These are phyloP conservation scores for Drosophila ercepeae DNA, from an alignment of 1,140 invertebrate species.

Conservation along the genomic window DNA sequence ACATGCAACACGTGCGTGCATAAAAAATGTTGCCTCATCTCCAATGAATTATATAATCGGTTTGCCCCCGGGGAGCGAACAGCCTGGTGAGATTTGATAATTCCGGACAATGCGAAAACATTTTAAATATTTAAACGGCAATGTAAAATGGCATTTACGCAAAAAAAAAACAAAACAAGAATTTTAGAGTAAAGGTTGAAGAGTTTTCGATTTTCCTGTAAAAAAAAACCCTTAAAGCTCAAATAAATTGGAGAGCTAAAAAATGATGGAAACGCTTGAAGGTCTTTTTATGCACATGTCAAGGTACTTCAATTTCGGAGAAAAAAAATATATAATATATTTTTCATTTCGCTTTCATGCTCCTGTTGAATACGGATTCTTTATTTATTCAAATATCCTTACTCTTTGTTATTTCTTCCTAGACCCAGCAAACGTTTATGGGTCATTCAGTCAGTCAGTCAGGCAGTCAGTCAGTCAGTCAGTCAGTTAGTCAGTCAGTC, in stretches of 20 bases:
- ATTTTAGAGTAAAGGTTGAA: too few species aligned
- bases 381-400: conserved; percentile 12
- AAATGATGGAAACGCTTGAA: not conserved
- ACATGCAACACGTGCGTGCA: conserved; percentile 32
- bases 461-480: conserved; percentile 2
- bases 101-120: conserved; percentile 9
- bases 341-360: conserved; percentile 35
- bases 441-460: conserved; percentile 11
- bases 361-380: conserved; percentile 9
- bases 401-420: conserved; percentile 12
- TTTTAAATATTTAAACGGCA: conserved; percentile 26
- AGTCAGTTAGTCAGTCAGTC: conserved; percentile 22
- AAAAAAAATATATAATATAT: conserved; percentile 16
- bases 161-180: not conserved
- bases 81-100: conserved; percentile 16
- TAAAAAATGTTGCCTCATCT: conserved; percentile 3
- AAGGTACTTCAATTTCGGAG: not conserved
- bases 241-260: not conserved
- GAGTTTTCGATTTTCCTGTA: not conserved
- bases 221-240: not conserved
- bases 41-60: conserved; percentile 16
- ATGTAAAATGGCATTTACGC: conserved; percentile 17
- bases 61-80: not conserved
- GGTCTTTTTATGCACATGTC: not conserved
- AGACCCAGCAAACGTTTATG: conserved; percentile 40